These are phyloP conservation scores for Suillia variegata DNA, from an alignment of 2,888 invertebrate genomes.

Conservation along the genomic window DNA sequence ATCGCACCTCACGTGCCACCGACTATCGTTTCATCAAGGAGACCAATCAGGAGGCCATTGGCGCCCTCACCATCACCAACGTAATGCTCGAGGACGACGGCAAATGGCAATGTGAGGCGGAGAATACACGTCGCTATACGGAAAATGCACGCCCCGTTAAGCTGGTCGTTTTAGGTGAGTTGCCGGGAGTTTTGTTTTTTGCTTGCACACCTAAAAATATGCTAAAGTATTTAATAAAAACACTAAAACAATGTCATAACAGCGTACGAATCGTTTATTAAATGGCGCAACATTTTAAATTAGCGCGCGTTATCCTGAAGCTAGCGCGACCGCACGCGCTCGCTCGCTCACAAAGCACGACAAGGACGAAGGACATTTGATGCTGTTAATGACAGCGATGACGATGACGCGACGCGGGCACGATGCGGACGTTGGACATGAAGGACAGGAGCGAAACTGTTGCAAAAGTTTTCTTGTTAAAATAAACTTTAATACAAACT, in stretches of 20 bases:
- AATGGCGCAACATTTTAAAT: conserved; percentile 1
- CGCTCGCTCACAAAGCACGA: too few species aligned
- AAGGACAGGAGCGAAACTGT: conserved; percentile 10
- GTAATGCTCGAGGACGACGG: conserved; percentile 72
- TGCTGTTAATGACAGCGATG: conserved; percentile 20
- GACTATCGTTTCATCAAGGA: conserved; percentile 62
- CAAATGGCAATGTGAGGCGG: conserved; percentile 75
- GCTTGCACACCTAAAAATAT: not conserved
- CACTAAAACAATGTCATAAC: conserved; percentile 2
- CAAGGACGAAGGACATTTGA: conserved; percentile 8
- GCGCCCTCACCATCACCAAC: conserved; percentile 60
- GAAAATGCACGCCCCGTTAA: conserved; percentile 70
- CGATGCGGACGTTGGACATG: too few species aligned
- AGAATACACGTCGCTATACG: conserved; percentile 67
- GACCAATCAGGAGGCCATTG: conserved; percentile 59
- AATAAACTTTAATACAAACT: conserved; percentile 12
- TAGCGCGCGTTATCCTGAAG: not conserved
- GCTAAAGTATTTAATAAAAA: too few species aligned
- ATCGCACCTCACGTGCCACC: conserved; percentile 57
- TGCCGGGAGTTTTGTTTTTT: not conserved
- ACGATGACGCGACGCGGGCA: too few species aligned
- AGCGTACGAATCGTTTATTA: conserved; percentile 11
- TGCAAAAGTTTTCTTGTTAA: conserved; percentile 24
- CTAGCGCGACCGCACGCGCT: too few species aligned
- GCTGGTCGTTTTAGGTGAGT: conserved; percentile 71